Conservation (phyloP, 1,140 invertebrate species). For the Whitmania pigra region DNA sequence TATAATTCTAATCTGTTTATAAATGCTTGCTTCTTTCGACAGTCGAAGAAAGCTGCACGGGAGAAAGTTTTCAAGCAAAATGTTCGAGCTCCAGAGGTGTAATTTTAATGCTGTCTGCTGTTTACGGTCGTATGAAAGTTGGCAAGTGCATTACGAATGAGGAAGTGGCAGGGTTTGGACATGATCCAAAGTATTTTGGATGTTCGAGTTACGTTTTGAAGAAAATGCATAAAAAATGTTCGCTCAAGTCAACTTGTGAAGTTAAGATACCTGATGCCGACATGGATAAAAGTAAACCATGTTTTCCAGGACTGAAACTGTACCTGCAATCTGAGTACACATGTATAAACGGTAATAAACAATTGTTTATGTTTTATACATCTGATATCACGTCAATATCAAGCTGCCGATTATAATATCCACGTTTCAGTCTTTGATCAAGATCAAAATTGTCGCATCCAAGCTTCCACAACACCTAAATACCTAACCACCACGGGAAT, state of each 20-base stretch:
- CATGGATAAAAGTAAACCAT: not conserved
- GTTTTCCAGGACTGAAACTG: constrained; percentile 14
- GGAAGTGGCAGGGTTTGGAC: not conserved
- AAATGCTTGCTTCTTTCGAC: not conserved
- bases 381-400: too few relatives aligned
- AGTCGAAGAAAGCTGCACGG: constrained; percentile 7
- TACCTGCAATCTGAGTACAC: not conserved
- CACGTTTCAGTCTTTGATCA: too few relatives aligned
- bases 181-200: constrained; percentile 1
- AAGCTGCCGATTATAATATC: too few relatives aligned
- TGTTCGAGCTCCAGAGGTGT: not conserved
- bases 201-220: not conserved
- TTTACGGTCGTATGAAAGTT: constrained; percentile 13
- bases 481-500: too few relatives aligned
- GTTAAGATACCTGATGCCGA: not conserved
- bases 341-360: not conserved
- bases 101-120: not conserved
- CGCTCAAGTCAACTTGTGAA: not conserved
- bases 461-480: too few relatives aligned
- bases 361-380: too few relatives aligned
- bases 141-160: constrained; percentile 10
- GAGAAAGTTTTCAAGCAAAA: constrained; percentile 8
- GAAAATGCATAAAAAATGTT: not conserved
- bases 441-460: too few relatives aligned
- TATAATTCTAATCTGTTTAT: not conserved